Percentiles rank a stretch among this genome's conserved stretches.
Conservation (phyloP, 2,797 vertebrate genomes). For the Falco berigora region DNA sequence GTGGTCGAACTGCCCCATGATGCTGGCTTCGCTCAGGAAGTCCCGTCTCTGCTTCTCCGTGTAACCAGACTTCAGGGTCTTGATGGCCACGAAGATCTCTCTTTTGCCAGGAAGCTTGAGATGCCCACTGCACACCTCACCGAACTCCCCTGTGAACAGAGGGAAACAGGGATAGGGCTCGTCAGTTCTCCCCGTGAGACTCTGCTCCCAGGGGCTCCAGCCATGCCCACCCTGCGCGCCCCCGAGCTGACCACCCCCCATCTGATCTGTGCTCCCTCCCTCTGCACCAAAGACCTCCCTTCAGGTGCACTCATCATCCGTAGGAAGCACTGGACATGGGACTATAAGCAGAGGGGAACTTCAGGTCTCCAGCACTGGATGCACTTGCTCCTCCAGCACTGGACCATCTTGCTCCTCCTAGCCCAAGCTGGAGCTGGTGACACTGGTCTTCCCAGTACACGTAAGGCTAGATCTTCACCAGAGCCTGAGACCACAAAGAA, state of each 20-base stretch:
- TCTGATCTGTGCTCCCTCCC: not conserved
- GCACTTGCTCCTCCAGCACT: not conserved
- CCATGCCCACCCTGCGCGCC: fast-evolving
- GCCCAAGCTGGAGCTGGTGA: not conserved
- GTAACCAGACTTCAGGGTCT: conserved; percentile 95
- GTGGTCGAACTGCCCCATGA: conserved; percentile 99
- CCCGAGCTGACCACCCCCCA: not conserved
- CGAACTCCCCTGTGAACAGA: conserved; percentile 86
- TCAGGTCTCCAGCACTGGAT: not conserved
- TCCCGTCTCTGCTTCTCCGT: conserved; percentile 96
- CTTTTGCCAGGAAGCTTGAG: conserved; percentile 95
- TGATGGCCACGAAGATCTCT: conserved; percentile 98
- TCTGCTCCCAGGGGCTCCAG: not conserved
- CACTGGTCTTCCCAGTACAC: not conserved
- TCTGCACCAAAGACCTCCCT: not conserved
- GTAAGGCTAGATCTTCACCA: not conserved
- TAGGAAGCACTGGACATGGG: not conserved
- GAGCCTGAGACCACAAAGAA: not conserved
- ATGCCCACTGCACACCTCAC: conserved; percentile 97
- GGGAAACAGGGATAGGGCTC: not conserved
- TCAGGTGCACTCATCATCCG: not conserved
- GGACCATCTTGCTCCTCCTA: not conserved
- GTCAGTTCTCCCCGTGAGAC: not conserved
- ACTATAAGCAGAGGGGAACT: not conserved
- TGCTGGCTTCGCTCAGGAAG: conserved; percentile 96